Percentiles rank a stretch among this genome's conserved stretches.
These are phyloP conservation scores for Macrophya alboannulata DNA, from an alignment of 2,888 invertebrate genomes.

Conservation along the genomic window DNA sequence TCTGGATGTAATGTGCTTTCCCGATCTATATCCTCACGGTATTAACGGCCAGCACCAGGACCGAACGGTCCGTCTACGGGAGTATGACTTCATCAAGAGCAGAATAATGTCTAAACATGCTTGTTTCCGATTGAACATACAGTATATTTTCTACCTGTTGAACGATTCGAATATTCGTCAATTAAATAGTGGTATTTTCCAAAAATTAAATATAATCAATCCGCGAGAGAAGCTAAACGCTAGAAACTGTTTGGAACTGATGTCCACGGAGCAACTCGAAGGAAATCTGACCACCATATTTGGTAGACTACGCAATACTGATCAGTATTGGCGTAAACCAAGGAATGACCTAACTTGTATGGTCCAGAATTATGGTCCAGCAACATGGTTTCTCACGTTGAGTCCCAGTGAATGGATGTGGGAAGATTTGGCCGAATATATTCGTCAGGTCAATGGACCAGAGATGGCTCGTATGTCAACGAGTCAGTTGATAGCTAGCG, in stretches of 20 bases:
- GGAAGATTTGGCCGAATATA: too few relatives aligned
- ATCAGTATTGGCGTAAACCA: conserved; percentile 65
- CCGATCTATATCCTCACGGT: conserved; percentile 60
- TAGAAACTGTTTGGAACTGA: conserved; percentile 65
- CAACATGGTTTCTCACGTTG: too few relatives aligned
- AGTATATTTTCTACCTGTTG: conserved; percentile 64
- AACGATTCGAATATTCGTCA: conserved; percentile 63
- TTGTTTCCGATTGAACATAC: conserved; percentile 61
- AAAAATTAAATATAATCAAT: conserved; percentile 67
- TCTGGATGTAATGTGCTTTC: conserved; percentile 62
- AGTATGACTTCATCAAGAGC: conserved; percentile 61
- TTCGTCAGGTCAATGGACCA: too few relatives aligned
- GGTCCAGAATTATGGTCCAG: too few relatives aligned
- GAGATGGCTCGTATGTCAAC: too few relatives aligned
- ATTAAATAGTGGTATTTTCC: conserved; percentile 67
- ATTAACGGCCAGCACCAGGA: conserved; percentile 64
- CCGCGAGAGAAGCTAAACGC: conserved; percentile 64
- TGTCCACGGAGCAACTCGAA: conserved; percentile 67
- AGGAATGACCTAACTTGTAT: conserved; percentile 54
- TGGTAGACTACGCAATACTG: conserved; percentile 67
- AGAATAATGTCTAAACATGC: conserved; percentile 62
- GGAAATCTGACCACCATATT: conserved; percentile 68
- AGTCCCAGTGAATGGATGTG: too few relatives aligned
- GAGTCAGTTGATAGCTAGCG: too few relatives aligned
- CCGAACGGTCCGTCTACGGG: conserved; percentile 55